phyloP scores from a whole-genome alignment of 2,113 vertebrate species.

The Megalops atlanticus region DNA sequence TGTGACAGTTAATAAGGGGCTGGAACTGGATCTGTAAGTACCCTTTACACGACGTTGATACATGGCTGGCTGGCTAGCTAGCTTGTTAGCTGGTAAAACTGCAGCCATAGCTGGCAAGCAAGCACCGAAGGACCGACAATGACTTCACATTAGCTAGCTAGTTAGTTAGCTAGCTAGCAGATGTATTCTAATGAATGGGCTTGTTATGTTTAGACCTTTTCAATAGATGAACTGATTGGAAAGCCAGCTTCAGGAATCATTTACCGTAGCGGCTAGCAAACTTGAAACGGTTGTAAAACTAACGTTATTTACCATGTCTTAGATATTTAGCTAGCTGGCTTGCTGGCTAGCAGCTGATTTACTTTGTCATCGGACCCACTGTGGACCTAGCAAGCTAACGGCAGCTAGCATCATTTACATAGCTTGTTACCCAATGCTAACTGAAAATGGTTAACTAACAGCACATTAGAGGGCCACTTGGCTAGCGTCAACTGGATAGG shows the following conservation, averaged over 20 bases:
- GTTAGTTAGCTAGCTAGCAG: neutral
- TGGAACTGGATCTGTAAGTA: conserved; percentile 42
- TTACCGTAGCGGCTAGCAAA: neutral
- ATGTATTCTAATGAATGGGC: neutral
- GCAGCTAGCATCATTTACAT: no score
- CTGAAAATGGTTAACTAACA: no score
- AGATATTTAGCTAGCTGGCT: neutral
- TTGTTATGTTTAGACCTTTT: neutral
- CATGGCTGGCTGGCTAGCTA: conserved; percentile 49
- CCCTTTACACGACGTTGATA: neutral
- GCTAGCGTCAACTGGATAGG: no score
- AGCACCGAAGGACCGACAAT: conserved; percentile 25
- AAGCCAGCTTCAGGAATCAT: neutral
- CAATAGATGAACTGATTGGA: neutral
- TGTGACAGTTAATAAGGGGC: conserved; percentile 25
- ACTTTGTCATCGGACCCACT: neutral
- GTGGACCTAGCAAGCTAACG: neutral
- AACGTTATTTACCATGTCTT: neutral
- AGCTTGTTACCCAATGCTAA: no score
- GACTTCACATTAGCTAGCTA: conserved; percentile 14
- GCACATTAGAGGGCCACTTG: no score
- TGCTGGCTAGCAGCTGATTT: neutral
- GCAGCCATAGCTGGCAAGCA: conserved; percentile 25
- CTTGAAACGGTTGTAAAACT: no score
- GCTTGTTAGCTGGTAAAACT: conserved; percentile 34